Conservation (phyloP, 1,140 invertebrate genomes). For the Rhizoglyphus robini region DNA sequence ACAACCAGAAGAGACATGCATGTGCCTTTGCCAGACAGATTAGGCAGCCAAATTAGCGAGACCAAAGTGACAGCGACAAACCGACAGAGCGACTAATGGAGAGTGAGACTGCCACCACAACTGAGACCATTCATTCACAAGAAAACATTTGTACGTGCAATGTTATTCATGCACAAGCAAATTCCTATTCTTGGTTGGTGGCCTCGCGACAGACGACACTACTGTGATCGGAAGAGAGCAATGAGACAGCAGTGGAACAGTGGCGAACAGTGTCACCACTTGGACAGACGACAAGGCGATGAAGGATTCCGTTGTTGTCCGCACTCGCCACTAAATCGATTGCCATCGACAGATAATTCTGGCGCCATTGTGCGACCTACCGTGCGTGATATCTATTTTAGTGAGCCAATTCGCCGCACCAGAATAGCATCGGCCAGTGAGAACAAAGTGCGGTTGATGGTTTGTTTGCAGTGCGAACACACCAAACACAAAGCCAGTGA, state of each 20-base stretch:
- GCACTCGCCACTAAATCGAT: not conserved
- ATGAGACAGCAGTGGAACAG: too few relatives aligned
- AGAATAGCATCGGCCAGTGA: not conserved
- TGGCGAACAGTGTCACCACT: not conserved
- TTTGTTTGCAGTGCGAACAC: not conserved
- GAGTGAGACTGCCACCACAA: not conserved
- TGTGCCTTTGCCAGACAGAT: slow-evolving; percentile 7
- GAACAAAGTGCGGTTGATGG: not conserved
- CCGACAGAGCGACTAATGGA: not conserved
- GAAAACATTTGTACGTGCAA: slow-evolving; percentile 4
- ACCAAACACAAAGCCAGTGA: not conserved
- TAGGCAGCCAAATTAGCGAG: slow-evolving; percentile 3
- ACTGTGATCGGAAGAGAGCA: not conserved
- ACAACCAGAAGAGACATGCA: too few relatives aligned
- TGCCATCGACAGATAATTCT: not conserved
- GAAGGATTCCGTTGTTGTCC: not conserved
- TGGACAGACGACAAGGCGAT: not conserved
- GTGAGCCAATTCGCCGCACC: not conserved
- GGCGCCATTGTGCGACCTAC: not conserved
- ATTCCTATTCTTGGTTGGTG: not conserved
- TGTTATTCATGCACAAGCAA: too few relatives aligned
- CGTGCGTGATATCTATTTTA: not conserved
- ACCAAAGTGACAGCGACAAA: not conserved
- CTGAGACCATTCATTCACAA: slow-evolving; percentile 1
- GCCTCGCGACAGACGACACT: not conserved